phyloP scores from a whole-genome alignment of 2,888 invertebrate genomes.

The Drosophila subquinaria region DNA sequence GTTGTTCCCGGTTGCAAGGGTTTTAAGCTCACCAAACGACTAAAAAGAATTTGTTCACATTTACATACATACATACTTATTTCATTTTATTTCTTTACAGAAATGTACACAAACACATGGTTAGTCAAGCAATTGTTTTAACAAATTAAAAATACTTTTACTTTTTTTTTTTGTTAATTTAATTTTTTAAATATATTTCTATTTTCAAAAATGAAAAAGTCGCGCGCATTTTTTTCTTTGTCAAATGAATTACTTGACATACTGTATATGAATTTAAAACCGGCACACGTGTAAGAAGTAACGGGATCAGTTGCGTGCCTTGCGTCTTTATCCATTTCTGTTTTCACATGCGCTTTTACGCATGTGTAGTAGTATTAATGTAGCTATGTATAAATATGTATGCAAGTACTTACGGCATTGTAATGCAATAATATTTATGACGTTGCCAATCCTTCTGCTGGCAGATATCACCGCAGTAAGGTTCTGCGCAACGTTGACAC shows the following conservation, averaged over 20 bases:
- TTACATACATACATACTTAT: too few species aligned
- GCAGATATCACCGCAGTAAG: slow-evolving; percentile 53
- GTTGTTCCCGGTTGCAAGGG: not conserved
- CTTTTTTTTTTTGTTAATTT: too few species aligned
- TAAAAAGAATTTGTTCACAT: not conserved
- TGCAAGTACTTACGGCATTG: slow-evolving; percentile 56
- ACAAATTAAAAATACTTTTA: too few species aligned
- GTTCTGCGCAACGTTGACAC: slow-evolving; percentile 64
- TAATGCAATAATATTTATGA: slow-evolving; percentile 48
- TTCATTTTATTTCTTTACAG: too few species aligned
- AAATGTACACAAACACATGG: not conserved
- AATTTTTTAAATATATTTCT: too few species aligned
- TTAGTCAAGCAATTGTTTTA: not conserved
- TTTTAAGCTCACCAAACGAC: slow-evolving; percentile 14
- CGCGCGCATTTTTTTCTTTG: too few species aligned
- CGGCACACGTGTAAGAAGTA: too few species aligned
- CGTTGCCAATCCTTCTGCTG: slow-evolving; percentile 59
- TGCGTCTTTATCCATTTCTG: too few species aligned
- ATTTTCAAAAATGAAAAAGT: not conserved
- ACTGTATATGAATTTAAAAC: too few species aligned
- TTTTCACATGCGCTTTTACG: not conserved
- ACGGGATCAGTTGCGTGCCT: too few species aligned
- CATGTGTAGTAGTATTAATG: too few species aligned
- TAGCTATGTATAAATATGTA: not conserved
- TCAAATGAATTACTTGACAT: too few species aligned